Conservation (phyloP, 2,113 vertebrate genomes). For the Anarhynchus alexandrinus region DNA sequence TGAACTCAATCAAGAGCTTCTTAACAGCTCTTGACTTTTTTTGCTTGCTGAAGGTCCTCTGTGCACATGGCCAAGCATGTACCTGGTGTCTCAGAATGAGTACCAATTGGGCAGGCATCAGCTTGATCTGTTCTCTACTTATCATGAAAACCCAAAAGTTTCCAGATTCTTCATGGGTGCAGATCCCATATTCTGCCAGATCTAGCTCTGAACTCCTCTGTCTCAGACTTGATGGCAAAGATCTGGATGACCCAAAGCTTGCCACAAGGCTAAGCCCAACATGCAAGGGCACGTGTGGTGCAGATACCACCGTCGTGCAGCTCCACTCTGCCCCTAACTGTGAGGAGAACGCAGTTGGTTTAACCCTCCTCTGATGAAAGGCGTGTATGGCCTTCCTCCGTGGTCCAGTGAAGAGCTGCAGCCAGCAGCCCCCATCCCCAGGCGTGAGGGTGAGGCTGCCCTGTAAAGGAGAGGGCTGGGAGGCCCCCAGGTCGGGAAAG, state of each 20-base stretch:
- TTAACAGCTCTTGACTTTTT: neutral
- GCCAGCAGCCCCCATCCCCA: neutral
- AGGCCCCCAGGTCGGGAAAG: neutral
- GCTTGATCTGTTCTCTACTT: neutral
- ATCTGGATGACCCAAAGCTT: neutral
- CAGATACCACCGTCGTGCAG: fast-evolving
- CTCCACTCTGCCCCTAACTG: neutral
- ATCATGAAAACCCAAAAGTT: neutral
- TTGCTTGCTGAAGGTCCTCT: neutral
- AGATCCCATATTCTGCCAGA: neutral
- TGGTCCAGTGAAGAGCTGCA: neutral
- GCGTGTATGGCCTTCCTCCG: fast-evolving
- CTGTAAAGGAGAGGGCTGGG: neutral
- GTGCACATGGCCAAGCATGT: fast-evolving
- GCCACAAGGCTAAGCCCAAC: neutral
- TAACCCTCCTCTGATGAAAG: neutral
- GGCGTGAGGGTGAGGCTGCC: neutral
- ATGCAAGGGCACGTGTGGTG: fast-evolving
- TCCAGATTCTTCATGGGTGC: neutral
- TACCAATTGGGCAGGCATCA: neutral
- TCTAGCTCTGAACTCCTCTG: neutral
- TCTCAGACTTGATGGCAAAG: fast-evolving
- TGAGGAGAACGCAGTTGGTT: neutral
- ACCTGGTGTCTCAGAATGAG: neutral
- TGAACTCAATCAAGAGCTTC: neutral